These are phyloP conservation scores for Sinodicranocentrus sp. DNA, from an alignment of 2,888 invertebrate genomes.

Conservation along the genomic window DNA sequence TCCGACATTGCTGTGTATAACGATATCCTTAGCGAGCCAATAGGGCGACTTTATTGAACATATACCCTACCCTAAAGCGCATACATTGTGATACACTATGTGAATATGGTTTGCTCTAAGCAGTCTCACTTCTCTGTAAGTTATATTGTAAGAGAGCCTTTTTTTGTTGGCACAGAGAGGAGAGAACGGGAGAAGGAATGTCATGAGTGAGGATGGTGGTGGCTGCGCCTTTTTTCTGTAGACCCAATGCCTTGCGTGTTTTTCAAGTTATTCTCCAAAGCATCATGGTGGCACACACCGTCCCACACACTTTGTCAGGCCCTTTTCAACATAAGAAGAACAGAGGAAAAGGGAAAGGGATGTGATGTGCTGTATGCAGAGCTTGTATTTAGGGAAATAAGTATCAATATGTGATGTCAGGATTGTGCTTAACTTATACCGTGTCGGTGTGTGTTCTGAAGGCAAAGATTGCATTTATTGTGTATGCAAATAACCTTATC, in stretches of 20 bases:
- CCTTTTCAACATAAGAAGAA: slow-evolving; percentile 26
- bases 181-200: not conserved
- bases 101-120: slow-evolving; percentile 25
- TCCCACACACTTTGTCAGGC: slow-evolving; percentile 19
- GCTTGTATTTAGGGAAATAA: not conserved
- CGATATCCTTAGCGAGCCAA: too few relatives aligned
- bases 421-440: too few relatives aligned
- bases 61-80: slow-evolving; percentile 26
- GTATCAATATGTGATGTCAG: too few relatives aligned
- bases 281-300: slow-evolving; percentile 39
- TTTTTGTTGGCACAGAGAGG: not conserved
- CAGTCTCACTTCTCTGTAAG: not conserved
- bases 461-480: too few relatives aligned
- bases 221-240: slow-evolving; percentile 24
- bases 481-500: too few relatives aligned
- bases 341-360: slow-evolving; percentile 10
- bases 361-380: not conserved
- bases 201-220: slow-evolving; percentile 2
- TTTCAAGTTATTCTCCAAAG: slow-evolving; percentile 3
- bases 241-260: slow-evolving; percentile 29
- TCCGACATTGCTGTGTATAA: too few relatives aligned
- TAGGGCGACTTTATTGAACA: slow-evolving; percentile 43
- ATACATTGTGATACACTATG: slow-evolving; percentile 24
- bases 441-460: too few relatives aligned
- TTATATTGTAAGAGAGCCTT: not conserved